A percentile compares a stretch with the other conserved stretches of the same genome.
phyloP scores from a whole-genome alignment of 2,113 vertebrate genomes.

The Ammospiza caudacuta region DNA sequence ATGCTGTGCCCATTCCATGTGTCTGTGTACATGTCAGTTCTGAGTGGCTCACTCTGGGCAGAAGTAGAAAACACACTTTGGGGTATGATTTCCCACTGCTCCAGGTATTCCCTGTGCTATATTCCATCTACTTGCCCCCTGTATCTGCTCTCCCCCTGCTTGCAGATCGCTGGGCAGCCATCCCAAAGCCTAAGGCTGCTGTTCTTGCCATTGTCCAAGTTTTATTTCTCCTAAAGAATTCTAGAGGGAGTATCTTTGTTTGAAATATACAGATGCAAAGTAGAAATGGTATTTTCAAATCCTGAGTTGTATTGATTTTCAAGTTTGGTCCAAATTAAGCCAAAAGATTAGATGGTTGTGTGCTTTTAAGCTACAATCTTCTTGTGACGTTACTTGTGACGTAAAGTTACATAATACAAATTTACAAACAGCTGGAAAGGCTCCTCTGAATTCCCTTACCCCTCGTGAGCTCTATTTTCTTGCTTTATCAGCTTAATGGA shows the following conservation, averaged over 20 bases:
- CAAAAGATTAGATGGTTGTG: slow-evolving; percentile 6
- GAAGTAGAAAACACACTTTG: background rate
- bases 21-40: accelerated
- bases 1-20: accelerated
- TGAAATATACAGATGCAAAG: background rate
- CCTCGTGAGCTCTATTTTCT: background rate
- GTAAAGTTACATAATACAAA: background rate
- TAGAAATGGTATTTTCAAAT: background rate
- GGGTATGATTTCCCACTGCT: background rate
- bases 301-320: background rate
- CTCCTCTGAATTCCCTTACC: background rate
- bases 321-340: background rate
- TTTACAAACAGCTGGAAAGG: background rate
- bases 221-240: background rate
- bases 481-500: background rate
- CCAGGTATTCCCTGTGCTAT: background rate
- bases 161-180: background rate
- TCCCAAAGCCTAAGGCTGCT: background rate
- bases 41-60: background rate
- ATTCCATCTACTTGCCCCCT: background rate
- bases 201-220: background rate
- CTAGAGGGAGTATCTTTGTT: background rate
- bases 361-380: slow-evolving; percentile 21
- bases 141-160: background rate
- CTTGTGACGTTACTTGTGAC: background rate